Base-by-base conservation (phyloP, 1,140 invertebrate genomes). In the Phymorhynchus buccinoides region DNA sequence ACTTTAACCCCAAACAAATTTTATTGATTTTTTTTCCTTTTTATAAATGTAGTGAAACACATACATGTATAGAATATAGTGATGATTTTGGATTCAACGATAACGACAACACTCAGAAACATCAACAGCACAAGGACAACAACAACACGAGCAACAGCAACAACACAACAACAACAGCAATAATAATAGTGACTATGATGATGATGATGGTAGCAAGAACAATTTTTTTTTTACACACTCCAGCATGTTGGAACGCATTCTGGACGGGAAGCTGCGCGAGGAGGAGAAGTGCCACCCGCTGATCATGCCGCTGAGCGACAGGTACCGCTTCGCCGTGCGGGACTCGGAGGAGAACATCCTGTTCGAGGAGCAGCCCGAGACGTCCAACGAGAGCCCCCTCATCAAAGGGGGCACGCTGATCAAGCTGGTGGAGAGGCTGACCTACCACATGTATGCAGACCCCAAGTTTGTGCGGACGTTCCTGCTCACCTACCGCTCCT, bases 381-480 rank as follows among this genome's bases (percentile, higher is more conserved):
- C 96, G 87, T 93, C 92, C 71, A 96, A 96, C 66, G 91, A 91
- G 88, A 93, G 89, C 87, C 92, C 91, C 32, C 87, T 91, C 0
- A 92, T 92, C 39, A 91, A 92, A 95, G 98, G 97, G 62, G 99
- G 98, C 3, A 99, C 98, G 2, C 94, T 99, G 14, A 94, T 97
- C 78, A 99, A 99, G 94, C 94, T 99, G 62, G 96, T 99, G 48
- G 99, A 99, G 94, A 95, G 98, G 77, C 94, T 99, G 62, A 99
- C 99, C 48, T 99, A 99, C 94, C 98, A 99, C 93, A 98, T 99
- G 92, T 99, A 99, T 94, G 97, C 98, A 75, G 98, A 99, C 94
- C 96, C 98, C 39, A 98, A 97, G 93, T 99, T 99, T 93, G 97
- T 99, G 71, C 95, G 97, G 86, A 99, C 98, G 83, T 99, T 99